These are phyloP conservation scores for Andrena praecox DNA, from an alignment of 2,888 invertebrate genomes.

Conservation along the genomic window DNA sequence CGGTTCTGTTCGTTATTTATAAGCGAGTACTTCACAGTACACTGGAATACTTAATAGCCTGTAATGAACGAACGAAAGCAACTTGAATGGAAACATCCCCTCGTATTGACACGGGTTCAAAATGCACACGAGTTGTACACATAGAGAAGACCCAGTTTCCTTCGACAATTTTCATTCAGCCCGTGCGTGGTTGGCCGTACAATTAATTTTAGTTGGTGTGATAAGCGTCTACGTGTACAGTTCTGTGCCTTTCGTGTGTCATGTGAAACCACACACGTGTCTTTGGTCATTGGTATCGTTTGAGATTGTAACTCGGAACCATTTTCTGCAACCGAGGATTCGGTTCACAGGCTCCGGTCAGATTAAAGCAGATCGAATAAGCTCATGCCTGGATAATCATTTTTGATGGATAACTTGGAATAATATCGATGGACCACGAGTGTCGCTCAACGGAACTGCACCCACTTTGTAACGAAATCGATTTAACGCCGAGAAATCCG, in stretches of 20 bases:
- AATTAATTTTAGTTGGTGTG: neutral
- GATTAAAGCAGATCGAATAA: neutral
- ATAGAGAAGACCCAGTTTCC: neutral
- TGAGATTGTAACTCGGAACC: neutral
- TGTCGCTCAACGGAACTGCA: conserved; percentile 3
- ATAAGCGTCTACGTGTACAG: conserved; percentile 12
- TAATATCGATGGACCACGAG: conserved; percentile 9
- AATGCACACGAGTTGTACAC: conserved; percentile 5
- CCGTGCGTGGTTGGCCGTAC: neutral
- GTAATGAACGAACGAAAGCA: neutral
- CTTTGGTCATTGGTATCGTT: neutral
- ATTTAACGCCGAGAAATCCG: conserved; percentile 13
- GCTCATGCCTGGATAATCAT: neutral
- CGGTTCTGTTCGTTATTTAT: conserved; percentile 36
- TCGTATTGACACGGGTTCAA: conserved; percentile 18
- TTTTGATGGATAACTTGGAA: neutral
- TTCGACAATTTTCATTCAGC: neutral
- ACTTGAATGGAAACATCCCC: neutral
- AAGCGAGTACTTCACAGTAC: conserved; percentile 28
- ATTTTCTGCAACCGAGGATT: neutral
- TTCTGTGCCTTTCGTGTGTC: neutral
- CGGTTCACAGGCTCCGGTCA: neutral
- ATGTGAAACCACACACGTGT: neutral
- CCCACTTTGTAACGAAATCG: conserved; percentile 27
- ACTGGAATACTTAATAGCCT: conserved; percentile 42